Evolutionary conservation across 1,140 invertebrate genomes (phyloP).

Genomic region (Bicyclus anynana): DNA sequence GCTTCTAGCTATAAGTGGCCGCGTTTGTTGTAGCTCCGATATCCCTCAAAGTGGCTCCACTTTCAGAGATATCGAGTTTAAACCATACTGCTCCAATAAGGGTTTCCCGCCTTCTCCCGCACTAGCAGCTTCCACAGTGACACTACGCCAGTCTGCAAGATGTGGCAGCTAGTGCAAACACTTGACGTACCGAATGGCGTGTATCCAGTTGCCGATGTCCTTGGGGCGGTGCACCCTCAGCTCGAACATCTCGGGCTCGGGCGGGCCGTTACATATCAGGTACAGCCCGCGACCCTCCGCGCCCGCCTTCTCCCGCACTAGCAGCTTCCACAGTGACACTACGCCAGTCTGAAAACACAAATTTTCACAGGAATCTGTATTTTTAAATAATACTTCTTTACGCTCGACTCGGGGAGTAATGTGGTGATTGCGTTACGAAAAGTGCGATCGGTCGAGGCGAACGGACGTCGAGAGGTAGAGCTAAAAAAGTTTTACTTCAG

Average conservation of each 20-base stretch:
- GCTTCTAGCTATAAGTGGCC: too few species aligned
- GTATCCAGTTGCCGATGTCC: conserved; percentile 93
- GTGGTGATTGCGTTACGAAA: too few species aligned
- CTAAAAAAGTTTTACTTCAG: too few species aligned
- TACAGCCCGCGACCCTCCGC: conserved; percentile 92
- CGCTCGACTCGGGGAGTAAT: too few species aligned
- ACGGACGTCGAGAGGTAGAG: too few species aligned
- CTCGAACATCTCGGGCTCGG: conserved; percentile 97
- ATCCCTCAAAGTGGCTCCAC: too few species aligned
- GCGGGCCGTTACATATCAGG: conserved; percentile 90
- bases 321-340: conserved; percentile 91
- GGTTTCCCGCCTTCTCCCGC: conserved; percentile 95
- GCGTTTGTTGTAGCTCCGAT: too few species aligned
- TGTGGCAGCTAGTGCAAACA: not conserved
- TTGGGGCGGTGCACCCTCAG: conserved; percentile 92
- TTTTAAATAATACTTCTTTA: too few species aligned
- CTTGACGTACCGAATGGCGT: conserved; percentile 81
- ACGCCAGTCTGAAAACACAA: conserved; percentile 84
- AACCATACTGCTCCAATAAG: too few species aligned
- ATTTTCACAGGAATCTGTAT: too few species aligned
- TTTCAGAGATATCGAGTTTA: too few species aligned
- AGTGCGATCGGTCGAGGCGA: too few species aligned
- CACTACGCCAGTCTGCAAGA: conserved; percentile 49
- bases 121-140: conserved; percentile 94
- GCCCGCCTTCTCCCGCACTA: conserved; percentile 95